Conservation (phyloP, 2,113 vertebrate species). For the Centrocercus urophasianus region DNA sequence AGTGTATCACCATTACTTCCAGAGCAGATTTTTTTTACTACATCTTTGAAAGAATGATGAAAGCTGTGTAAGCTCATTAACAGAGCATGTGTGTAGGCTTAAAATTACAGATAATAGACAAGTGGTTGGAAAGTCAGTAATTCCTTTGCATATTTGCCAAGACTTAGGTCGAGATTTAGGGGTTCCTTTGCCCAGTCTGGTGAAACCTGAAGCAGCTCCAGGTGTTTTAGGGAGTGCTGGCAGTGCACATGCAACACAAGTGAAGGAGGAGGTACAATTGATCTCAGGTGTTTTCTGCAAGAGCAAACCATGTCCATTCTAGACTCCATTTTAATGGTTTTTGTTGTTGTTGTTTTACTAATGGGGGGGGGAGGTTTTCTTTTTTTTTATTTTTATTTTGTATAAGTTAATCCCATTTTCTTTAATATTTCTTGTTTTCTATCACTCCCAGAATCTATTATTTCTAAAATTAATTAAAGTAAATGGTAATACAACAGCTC, state of each 20-base stretch:
- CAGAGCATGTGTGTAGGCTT: constrained; percentile 58
- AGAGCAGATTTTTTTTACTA: not conserved
- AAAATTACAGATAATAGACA: constrained; percentile 62
- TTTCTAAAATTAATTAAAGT: not conserved
- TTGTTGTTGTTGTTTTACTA: too few relatives aligned
- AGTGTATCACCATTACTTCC: not conserved
- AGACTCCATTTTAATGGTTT: not conserved
- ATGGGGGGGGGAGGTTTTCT: too few relatives aligned
- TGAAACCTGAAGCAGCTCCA: constrained; percentile 29
- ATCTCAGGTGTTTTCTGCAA: not conserved
- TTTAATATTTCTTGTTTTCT: not conserved
- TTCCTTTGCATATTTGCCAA: constrained; percentile 55
- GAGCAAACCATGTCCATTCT: not conserved
- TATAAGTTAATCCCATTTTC: not conserved
- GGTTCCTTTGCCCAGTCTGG: constrained; percentile 7
- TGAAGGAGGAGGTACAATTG: not conserved
- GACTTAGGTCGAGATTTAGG: constrained; percentile 49
- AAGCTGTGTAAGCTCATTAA: constrained; percentile 62
- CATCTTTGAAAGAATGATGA: constrained; percentile 31
- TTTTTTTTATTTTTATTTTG: not conserved
- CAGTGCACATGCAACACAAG: not conserved
- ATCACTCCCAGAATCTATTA: not conserved
- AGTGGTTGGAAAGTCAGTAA: constrained; percentile 46
- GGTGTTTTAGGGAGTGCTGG: not conserved
- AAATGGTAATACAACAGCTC: not conserved